Evolutionary conservation across 2,113 vertebrate genomes (phyloP), one percentile per base, ranked within the genome.

Genomic region (Eurystomus gularis): DNA sequence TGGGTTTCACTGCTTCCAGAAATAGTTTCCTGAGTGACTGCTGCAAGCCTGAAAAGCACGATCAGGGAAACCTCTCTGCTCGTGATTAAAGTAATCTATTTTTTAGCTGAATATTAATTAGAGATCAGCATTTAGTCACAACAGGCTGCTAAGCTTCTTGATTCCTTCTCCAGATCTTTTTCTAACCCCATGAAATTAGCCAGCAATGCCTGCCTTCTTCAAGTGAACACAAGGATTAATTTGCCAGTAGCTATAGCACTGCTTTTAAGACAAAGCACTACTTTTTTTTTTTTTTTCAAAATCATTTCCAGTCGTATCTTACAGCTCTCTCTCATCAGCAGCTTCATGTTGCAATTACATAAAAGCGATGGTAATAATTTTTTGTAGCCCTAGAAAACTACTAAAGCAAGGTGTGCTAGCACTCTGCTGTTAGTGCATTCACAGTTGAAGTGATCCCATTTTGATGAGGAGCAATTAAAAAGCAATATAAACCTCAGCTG

Each of bases 41-140:
- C 80, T 33, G 71, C 86, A 96, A 88, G 96, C 94, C 95, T 97
- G 90, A 93, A 96, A 98, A 97, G 82, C 86, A 83, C 3, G 33
- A 91, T 88, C 82, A 79, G 95, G 95, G 96, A 97, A 97, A 96
- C 75, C 94, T 97, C 94, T 95, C 94, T 97, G 92, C 90, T 97
- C 13, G 6, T 92, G 95, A 97, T 97, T 95, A 95, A 95, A 97
- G 96, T 82, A 71, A 96, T 96, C 94, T 98, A 46, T 88, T 97
- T 65, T 97, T 98, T 94, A 97, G 93, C 93, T 94, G 84, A 96
- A 79, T 95, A 97, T 97, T 97, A 97, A 98, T 98, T 97, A 97
- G 95, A 96, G 94, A 97, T 96, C 90, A 95, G 86, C 93, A 73
- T 94, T 97, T 95, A 96, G 78, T 97, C 93, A 94, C 84, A 88